Conservation (phyloP, 2,113 vertebrate species). For the Cranoglanis bouderius region DNA sequence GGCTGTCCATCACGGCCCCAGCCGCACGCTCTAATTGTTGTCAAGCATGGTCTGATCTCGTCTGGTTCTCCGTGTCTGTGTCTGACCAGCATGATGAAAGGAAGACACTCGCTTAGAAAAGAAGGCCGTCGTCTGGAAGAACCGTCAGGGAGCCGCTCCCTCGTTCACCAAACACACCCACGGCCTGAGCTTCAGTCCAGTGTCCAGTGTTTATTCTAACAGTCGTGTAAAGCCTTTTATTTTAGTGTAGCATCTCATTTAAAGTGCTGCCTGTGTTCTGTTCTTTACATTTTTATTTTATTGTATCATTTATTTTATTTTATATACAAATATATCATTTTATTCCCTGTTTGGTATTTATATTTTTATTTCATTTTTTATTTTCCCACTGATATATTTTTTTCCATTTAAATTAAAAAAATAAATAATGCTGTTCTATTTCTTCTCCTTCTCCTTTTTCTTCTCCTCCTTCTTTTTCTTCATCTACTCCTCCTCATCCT, state of each 20-base stretch:
- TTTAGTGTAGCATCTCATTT: too few relatives aligned
- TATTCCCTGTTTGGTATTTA: too few relatives aligned
- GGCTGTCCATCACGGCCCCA: constrained; percentile 64
- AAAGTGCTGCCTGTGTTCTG: too few relatives aligned
- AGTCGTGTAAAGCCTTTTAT: too few relatives aligned
- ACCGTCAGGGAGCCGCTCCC: not conserved
- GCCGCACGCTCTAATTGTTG: constrained; percentile 71
- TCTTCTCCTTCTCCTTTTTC: too few relatives aligned
- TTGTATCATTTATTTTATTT: too few relatives aligned
- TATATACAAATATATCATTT: too few relatives aligned
- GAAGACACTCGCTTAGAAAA: constrained; percentile 42
- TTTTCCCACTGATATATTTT: not conserved
- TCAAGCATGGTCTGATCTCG: constrained; percentile 66
- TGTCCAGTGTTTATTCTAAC: too few relatives aligned
- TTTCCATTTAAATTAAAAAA: not conserved
- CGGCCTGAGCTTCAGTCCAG: too few relatives aligned
- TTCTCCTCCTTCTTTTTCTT: too few relatives aligned
- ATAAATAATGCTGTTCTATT: not conserved
- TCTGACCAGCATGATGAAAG: constrained; percentile 47
- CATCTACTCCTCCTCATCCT: too few relatives aligned
- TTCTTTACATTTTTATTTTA: too few relatives aligned
- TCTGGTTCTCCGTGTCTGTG: constrained; percentile 50
- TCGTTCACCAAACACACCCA: not conserved
- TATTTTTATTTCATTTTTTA: not conserved
- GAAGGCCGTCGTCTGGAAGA: constrained; percentile 18